Conservation (phyloP, 2,888 invertebrate genomes). For the Ophion obscuratus region DNA sequence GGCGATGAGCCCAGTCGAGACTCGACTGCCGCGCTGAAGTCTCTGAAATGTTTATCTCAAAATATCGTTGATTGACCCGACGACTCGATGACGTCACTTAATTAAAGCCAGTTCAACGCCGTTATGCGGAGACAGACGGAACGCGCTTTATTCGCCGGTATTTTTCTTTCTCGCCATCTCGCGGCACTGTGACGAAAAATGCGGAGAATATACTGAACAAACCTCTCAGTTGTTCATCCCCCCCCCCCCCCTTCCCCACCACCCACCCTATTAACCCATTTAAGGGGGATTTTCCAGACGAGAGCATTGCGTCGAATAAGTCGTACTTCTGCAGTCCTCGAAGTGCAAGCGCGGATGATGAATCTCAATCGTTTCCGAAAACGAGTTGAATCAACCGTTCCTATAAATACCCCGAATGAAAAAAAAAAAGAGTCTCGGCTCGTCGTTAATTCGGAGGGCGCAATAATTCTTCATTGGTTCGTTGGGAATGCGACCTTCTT, state of each 20-base stretch:
- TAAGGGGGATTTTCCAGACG: slow-evolving; percentile 1
- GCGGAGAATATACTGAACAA: neutral
- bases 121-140: slow-evolving; percentile 38
- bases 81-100: slow-evolving; percentile 83
- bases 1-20: slow-evolving; percentile 66
- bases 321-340: neutral
- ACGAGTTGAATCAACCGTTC: slow-evolving; percentile 38
- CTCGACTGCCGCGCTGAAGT: slow-evolving; percentile 70
- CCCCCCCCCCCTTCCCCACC: neutral
- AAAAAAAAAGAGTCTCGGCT: no score
- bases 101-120: slow-evolving; percentile 80
- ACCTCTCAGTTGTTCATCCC: neutral
- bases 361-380: slow-evolving; percentile 58
- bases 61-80: slow-evolving; percentile 82
- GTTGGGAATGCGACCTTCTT: no score
- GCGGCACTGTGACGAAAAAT: slow-evolving; percentile 42
- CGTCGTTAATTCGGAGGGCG: no score
- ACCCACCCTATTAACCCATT: slow-evolving; percentile 19
- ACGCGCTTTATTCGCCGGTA: slow-evolving; percentile 21
- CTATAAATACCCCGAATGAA: slow-evolving; percentile 29
- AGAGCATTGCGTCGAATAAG: neutral
- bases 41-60: slow-evolving; percentile 79
- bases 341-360: slow-evolving; percentile 24
- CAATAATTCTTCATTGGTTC: no score
- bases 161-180: slow-evolving; percentile 12